Evolutionary conservation across 2,113 vertebrate species (phyloP), one percentile per base, ranked within the genome.

Genomic region (Siniperca chuatsi): DNA sequence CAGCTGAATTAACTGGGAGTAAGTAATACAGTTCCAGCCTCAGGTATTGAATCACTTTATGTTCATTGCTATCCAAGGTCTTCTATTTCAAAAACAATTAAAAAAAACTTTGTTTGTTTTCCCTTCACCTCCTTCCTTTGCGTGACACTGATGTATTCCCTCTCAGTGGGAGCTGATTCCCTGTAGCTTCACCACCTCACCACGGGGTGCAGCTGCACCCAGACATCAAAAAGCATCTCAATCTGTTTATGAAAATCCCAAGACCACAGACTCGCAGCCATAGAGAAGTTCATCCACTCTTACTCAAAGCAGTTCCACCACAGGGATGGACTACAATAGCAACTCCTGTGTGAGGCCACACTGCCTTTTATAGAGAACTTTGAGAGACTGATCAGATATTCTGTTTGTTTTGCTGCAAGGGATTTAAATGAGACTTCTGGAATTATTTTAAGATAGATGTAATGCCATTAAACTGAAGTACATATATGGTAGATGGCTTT

Each of bases 211-310:
- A 84, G 87, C 78, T 81, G 70, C 75, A 78, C 46, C 7, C 3
- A 85, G 73, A 90, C 79, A 81, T 91, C 81, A 85, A 89, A 90
- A 89, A 85, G 61, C 68, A 66, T 80, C 70, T 78, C 64, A 68
- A 60, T 83, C 70, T 79, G 20, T 68, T 83, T 58, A 76, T 76
- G 65, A 85, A 83, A 76, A 88, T 88, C 81, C 79, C 44, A 78
- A 68, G 50, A 85, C 64, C 76, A 62, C 58, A 64, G 44, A 82
- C 78, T 74, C 15, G 8, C 76, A 80, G 62, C 83, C 75, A 73
- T 85, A 68, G 29, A 90, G 65, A 74, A 68, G 50, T 80, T 88
- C 84, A 87, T 35, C 80, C 76, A 57, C 71, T 90, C 54, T 65
- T 60, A 72, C 61, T 75, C 52, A 78, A 74, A 83, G 81, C 20